Base-by-base conservation (phyloP, 2,888 invertebrate genomes). In the Rhagophthalmus giganteus region DNA sequence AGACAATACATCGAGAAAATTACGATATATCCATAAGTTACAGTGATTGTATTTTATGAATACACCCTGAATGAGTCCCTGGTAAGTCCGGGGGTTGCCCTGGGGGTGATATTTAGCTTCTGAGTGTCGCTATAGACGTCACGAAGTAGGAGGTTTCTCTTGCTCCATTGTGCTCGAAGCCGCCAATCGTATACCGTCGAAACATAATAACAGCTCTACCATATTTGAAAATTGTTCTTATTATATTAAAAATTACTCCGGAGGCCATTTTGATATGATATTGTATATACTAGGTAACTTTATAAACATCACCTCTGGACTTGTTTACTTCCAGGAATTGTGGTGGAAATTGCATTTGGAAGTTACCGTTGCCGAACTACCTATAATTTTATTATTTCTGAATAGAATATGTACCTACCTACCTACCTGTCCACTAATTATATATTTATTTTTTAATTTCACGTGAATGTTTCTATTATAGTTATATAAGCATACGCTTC, bases 171-270 rank as follows among this genome's bases (percentile, higher is more conserved):
- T 63, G 46, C 62, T 55, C 45, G 42, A 40, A 53, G 58, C 62
- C 59, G 56, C 71, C 61, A 61, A 61, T 61, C 50, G 30, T 41
- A 40, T 39, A 50, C 13, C 50, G 34, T 40, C 55, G 54, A 38
- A 57, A 58, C 62, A 57, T 67, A 67, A 68, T 67, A 65, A 67
- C 63, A 64, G 60, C 63, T 63, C 70, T 64, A 70, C 72, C 72
- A 72, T 73, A 68, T 72, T 72, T 72, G 72, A 72, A 72, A 73
- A 73, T 73, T 71, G 70, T 73, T 70, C 72, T 69, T 71, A 72
- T 73, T 73, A 72, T 68, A 63, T 57, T 61, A 67, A 69, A 70
- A 70, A 70, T 70, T 69, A 68, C 63, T 51, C 47, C 44, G 61
- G 68, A 62, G 57, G 67, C 70, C 70, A 70, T 70, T 69, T 69